Base-by-base conservation (phyloP, 2,113 vertebrate species). In the Hippocampus comes region DNA sequence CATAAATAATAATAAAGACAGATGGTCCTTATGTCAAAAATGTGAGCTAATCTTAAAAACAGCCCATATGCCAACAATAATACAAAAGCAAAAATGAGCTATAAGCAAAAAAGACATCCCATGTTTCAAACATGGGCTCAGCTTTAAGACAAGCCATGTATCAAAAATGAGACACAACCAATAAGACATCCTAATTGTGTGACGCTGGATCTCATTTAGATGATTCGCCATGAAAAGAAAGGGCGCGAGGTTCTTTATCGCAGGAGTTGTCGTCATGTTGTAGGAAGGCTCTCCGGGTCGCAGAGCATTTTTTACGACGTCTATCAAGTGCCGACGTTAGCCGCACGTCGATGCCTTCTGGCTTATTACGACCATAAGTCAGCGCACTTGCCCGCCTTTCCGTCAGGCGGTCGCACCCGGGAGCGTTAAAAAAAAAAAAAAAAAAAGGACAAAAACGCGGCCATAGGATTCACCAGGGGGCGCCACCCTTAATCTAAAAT, bases 321-420 rank as follows among this genome's bases (percentile, higher is more conserved):
- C 59, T 18, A 61, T 34, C 59, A 61, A 61, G 59, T 6, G 15
- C 14, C 7, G 15, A 61, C 17, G 27, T 34, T 23, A 23, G 53
- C 53, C 53, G 11, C 21, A 23, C n/a, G 53, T 56, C 53, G 53
- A 56, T 56, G 21, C 53, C 53, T 21, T 56, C 25, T 30, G 23
- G 59, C 59, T 61, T 61, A 61, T 61, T 61, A 61, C 34, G 15
- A 61, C 27, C 59, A 30, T 61, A 61, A 61, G 27, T 61, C 59
- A 61, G 59, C 59, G 59, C 27, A 61, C 59, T 61, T 18, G 25
- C 7, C 15, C 25, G 59, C 59, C 59, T 60, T 30, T 61, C 59
- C 59, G 15, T 61, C 59, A 61, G 5, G 27, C 59, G 6, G 25
- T 25, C 25, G 23, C 23, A 27, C n/a, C 23, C 56, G 56, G 5